These are phyloP conservation scores for Merops nubicus DNA, from an alignment of 2,113 vertebrate genomes.

Conservation along the genomic window DNA sequence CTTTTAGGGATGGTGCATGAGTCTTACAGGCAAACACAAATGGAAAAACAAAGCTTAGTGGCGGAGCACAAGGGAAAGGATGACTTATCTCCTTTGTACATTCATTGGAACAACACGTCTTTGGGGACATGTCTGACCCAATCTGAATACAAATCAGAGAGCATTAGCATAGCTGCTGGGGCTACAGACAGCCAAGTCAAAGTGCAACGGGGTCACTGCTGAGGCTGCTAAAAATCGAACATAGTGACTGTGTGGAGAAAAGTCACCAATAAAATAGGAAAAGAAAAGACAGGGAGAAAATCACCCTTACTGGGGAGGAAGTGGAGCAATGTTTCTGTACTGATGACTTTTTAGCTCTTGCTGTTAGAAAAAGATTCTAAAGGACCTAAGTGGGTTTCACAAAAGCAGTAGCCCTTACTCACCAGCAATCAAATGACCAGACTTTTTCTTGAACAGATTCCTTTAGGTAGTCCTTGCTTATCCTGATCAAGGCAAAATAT, in stretches of 20 bases:
- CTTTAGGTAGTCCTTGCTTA: neutral
- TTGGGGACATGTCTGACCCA: neutral
- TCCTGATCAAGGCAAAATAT: neutral
- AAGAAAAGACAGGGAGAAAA: neutral
- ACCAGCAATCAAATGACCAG: neutral
- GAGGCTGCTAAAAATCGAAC: neutral
- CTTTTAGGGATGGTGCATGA: neutral
- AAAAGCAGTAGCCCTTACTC: neutral
- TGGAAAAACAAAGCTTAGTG: neutral
- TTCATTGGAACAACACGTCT: neutral
- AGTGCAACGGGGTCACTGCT: neutral
- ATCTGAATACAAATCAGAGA: slow-evolving; percentile 10
- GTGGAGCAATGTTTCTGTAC: neutral
- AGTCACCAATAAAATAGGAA: neutral
- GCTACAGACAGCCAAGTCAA: neutral
- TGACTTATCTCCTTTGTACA: neutral
- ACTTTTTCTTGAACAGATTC: neutral
- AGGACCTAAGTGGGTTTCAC: neutral
- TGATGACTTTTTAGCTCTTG: neutral
- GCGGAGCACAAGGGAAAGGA: neutral
- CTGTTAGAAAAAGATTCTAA: neutral
- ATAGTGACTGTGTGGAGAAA: neutral
- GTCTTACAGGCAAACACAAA: neutral
- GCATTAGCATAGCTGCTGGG: neutral
- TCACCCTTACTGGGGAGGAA: neutral